A percentile compares a stretch with the other conserved stretches of the same genome.
phyloP scores from a whole-genome alignment of 2,888 invertebrate genomes.

The Ophonus ardosiacus region DNA sequence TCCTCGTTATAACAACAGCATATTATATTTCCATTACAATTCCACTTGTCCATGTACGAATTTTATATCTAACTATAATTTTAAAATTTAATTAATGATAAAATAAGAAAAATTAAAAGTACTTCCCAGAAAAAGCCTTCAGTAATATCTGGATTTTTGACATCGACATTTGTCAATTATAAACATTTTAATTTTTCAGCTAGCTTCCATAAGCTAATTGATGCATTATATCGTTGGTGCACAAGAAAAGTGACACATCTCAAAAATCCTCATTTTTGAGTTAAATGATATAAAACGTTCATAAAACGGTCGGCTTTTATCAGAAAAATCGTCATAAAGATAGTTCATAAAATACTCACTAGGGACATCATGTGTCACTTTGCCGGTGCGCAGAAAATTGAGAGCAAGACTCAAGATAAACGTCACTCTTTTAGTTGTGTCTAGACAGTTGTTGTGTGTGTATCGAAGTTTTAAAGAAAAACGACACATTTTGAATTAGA shows the following conservation, averaged over 20 bases:
- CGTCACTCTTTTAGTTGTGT: slow-evolving; percentile 36
- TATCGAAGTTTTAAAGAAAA: slow-evolving; percentile 32
- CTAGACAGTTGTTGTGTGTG: slow-evolving; percentile 14
- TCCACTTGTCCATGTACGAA: no score
- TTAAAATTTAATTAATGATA: no score
- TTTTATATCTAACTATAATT: no score
- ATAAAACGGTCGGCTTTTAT: slow-evolving; percentile 21
- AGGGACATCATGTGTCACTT: slow-evolving; percentile 5
- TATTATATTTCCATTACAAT: no score
- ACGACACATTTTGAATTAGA: slow-evolving; percentile 40
- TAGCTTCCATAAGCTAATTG: no score
- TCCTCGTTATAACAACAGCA: no score
- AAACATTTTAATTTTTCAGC: no score
- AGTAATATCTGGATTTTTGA: no score
- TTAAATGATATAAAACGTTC: slow-evolving; percentile 5
- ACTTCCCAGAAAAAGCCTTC: no score
- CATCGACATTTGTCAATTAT: no score
- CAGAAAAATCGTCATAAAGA: slow-evolving; percentile 36
- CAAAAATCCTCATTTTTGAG: slow-evolving; percentile 42
- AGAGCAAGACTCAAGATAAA: slow-evolving; percentile 19
- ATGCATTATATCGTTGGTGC: slow-evolving; percentile 9
- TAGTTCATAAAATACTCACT: slow-evolving; percentile 32
- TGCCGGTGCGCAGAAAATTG: slow-evolving; percentile 11
- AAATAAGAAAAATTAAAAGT: no score
- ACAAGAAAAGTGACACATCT: slow-evolving; percentile 38